phyloP scores from a whole-genome alignment of 2,113 vertebrate genomes.

The Cettia cetti region DNA sequence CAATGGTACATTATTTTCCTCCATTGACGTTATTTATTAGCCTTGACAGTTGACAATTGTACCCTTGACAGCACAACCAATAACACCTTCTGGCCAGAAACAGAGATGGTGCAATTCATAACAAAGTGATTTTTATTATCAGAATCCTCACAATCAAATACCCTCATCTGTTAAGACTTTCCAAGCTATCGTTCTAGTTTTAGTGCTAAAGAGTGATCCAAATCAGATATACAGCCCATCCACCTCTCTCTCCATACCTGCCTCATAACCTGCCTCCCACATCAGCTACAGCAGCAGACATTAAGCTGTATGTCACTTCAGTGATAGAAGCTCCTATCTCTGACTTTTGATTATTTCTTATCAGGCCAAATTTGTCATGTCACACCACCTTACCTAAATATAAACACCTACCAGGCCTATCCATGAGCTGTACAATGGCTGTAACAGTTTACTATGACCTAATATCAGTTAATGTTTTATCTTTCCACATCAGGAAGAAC shows the following conservation, averaged over 20 bases:
- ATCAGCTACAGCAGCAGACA: background rate
- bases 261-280: background rate
- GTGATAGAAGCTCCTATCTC: background rate
- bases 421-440: background rate
- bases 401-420: background rate
- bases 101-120: background rate
- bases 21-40: background rate
- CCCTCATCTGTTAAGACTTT: background rate
- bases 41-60: background rate
- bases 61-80: background rate
- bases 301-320: background rate
- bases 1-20: background rate
- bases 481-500: background rate
- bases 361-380: background rate
- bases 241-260: background rate
- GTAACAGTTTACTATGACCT: rapidly evolving
- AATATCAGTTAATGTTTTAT: background rate
- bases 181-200: background rate
- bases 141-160: background rate
- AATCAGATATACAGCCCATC: background rate
- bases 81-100: background rate
- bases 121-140: background rate
- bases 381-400: background rate
- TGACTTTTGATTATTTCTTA: background rate
- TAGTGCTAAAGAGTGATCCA: background rate